Evolutionary conservation across 2,113 vertebrate genomes (phyloP).

Genomic region (Hyperoodon ampullatus): DNA sequence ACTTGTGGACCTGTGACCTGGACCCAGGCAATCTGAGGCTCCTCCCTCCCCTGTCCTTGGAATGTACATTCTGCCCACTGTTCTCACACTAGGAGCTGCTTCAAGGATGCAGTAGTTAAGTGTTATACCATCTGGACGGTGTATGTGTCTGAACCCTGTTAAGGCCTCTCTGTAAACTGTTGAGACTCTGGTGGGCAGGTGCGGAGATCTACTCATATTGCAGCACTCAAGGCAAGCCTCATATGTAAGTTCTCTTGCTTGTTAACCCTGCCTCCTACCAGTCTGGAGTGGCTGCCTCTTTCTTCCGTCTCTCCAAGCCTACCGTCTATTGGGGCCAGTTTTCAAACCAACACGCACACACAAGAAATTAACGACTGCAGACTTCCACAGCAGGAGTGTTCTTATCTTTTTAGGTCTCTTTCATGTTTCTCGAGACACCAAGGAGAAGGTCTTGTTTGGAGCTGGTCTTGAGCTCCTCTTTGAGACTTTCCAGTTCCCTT

Average conservation of each 20-base stretch:
- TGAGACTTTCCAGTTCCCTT: neutral
- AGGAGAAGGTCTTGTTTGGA: neutral
- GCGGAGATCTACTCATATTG: neutral
- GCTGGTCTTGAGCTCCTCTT: neutral
- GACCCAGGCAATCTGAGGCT: neutral
- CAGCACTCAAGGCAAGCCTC: neutral
- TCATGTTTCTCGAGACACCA: neutral
- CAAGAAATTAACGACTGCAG: neutral
- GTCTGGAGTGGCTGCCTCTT: neutral
- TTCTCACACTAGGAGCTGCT: neutral
- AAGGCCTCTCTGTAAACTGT: neutral
- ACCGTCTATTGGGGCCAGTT: neutral
- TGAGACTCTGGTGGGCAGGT: neutral
- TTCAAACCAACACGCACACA: rapidly evolving
- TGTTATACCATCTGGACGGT: neutral
- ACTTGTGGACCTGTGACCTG: neutral
- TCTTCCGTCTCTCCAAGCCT: neutral
- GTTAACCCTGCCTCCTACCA: neutral
- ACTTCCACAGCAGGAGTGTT: rapidly evolving
- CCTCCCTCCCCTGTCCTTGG: neutral
- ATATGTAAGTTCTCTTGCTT: neutral
- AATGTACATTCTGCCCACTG: neutral
- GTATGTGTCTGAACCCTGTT: rapidly evolving
- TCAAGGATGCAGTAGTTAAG: neutral
- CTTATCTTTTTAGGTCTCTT: neutral